A percentile compares a stretch with the other conserved stretches of the same genome.
phyloP scores from a whole-genome alignment of 1,140 invertebrate genomes.

The Arctopsyche grandis region DNA sequence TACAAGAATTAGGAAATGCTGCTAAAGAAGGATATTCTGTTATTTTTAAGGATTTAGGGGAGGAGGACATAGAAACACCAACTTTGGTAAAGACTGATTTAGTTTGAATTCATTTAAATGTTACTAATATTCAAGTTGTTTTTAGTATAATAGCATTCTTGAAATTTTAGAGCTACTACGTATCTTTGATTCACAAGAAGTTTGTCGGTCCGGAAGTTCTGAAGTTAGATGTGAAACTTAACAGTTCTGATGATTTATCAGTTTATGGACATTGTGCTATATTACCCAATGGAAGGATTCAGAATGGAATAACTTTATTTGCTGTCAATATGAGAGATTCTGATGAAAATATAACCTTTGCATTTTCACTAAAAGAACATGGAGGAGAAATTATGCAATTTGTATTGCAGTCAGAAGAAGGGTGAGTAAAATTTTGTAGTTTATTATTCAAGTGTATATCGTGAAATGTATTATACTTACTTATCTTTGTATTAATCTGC shows the following conservation, averaged over 20 bases:
- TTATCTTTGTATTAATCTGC: no score
- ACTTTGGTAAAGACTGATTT: slow-evolving; percentile 62
- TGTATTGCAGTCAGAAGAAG: slow-evolving; percentile 37
- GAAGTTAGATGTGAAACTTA: slow-evolving; percentile 55
- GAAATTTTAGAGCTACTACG: slow-evolving; percentile 64
- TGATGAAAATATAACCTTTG: slow-evolving; percentile 31
- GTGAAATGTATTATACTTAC: no score
- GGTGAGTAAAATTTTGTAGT: slow-evolving; percentile 19
- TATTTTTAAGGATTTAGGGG: slow-evolving; percentile 61
- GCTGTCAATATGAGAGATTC: slow-evolving; percentile 58
- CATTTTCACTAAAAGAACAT: neutral
- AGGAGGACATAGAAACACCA: slow-evolving; percentile 57
- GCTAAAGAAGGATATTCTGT: slow-evolving; percentile 63
- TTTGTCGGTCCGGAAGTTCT: slow-evolving; percentile 63
- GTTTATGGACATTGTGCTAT: slow-evolving; percentile 64
- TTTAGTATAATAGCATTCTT: slow-evolving; percentile 37
- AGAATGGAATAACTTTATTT: slow-evolving; percentile 62
- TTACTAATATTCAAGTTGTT: neutral
- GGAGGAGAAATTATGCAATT: slow-evolving; percentile 47
- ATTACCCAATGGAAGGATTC: slow-evolving; percentile 56
- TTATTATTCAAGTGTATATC: no score
- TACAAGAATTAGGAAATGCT: slow-evolving; percentile 61
- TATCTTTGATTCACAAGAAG: slow-evolving; percentile 65
- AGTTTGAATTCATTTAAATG: neutral
- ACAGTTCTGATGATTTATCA: slow-evolving; percentile 57